These are phyloP conservation scores for Xylota sylvarum DNA, from an alignment of 2,888 invertebrate genomes.

Conservation along the genomic window DNA sequence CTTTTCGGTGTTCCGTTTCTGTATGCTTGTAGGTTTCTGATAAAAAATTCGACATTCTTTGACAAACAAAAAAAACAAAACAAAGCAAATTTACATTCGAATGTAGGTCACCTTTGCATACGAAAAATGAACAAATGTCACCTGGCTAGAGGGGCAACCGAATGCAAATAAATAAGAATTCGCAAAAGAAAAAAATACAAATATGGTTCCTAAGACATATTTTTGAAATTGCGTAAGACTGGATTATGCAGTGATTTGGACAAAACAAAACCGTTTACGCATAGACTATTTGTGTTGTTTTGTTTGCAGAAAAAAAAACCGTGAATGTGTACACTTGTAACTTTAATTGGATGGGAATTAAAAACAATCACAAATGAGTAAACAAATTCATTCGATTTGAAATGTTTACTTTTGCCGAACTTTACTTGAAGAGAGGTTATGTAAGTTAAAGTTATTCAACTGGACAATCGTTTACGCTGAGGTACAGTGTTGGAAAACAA, in stretches of 20 bases:
- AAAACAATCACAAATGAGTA: slow-evolving; percentile 20
- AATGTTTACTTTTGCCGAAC: slow-evolving; percentile 3
- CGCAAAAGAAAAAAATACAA: slow-evolving; percentile 10
- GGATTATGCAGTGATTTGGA: background rate
- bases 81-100: slow-evolving; percentile 44
- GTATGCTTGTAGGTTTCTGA: slow-evolving; percentile 4
- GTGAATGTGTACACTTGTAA: background rate
- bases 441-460: slow-evolving; percentile 5
- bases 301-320: slow-evolving; percentile 16
- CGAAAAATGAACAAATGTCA: background rate
- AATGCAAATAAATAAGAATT: slow-evolving; percentile 3
- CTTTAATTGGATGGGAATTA: slow-evolving; percentile 33
- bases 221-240: slow-evolving; percentile 19
- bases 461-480: background rate
- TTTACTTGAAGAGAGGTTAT: slow-evolving; percentile 3
- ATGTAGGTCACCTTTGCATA: slow-evolving; percentile 52
- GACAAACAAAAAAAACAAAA: background rate
- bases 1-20: slow-evolving; percentile 32
- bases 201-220: slow-evolving; percentile 12
- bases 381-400: slow-evolving; percentile 6
- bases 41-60: slow-evolving; percentile 17
- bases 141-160: background rate
- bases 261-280: background rate
- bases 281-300: background rate
- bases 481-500: too few relatives aligned